A percentile compares a stretch with the other conserved stretches of the same genome.
phyloP scores from a whole-genome alignment of 2,797 vertebrate species.

The Tenualosa ilisha region DNA sequence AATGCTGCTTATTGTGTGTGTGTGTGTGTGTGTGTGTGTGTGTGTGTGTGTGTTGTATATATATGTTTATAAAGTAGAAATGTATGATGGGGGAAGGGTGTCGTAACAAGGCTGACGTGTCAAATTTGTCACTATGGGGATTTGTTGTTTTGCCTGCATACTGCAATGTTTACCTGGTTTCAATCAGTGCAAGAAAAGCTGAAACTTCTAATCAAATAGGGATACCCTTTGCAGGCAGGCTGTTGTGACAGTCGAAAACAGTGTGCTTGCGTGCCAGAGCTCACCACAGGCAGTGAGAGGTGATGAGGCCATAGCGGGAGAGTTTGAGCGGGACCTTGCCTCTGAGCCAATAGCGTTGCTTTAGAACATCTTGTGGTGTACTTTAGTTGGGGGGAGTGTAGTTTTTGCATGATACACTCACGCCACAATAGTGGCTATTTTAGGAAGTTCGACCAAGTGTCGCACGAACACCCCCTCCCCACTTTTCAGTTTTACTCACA shows the following conservation, averaged over 20 bases:
- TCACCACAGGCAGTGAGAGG: conserved; percentile 1
- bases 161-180: conserved; percentile 3
- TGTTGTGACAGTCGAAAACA: conserved; percentile 8
- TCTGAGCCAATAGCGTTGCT: conserved; percentile 3
- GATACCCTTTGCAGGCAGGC: background rate
- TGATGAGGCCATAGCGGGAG: background rate
- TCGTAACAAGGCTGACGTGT: background rate
- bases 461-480: background rate
- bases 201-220: conserved; percentile 17
- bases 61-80: too few relatives aligned
- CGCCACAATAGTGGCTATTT: conserved; percentile 30
- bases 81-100: background rate
- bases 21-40: too few relatives aligned
- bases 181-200: conserved; percentile 29
- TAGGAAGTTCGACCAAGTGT: conserved; percentile 29
- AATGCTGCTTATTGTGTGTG: too few relatives aligned
- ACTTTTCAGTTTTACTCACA: conserved; percentile 21
- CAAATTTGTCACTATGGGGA: background rate
- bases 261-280: conserved; percentile 32
- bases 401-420: conserved; percentile 36
- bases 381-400: background rate
- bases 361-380: conserved; percentile 46
- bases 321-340: background rate
- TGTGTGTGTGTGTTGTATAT: too few relatives aligned
- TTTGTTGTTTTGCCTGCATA: background rate